Evolutionary conservation across 1,140 invertebrate genomes (phyloP), one percentile per base, ranked within the genome.

Genomic region (Magallana angulata): DNA sequence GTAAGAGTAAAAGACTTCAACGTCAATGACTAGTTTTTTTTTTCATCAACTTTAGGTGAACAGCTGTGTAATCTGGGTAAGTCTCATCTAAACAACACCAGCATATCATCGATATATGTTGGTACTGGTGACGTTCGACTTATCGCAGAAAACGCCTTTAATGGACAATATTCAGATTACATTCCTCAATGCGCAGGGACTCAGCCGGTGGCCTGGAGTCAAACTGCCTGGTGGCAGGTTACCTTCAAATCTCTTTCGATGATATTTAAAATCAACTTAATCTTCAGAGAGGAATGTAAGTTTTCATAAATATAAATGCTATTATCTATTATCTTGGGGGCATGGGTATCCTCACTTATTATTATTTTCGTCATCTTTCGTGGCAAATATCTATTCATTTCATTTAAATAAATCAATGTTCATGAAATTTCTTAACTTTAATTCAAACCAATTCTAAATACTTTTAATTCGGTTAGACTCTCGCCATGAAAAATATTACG

Each of bases 211-310:
- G 36, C 36, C 36, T 48, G 3, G 2, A 48, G 1, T 2, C 1
- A 48, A 48, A 30, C 24, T 1, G 24, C 68, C 36, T 76, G 68
- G 68, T 76, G 68, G 68, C 18, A 76, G 24, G 68, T 76, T 8
- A 76, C 68, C 68, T 76, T 76, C 8, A 76, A 30, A 24, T 76
- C 68, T 7, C 1, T 12, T 30, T 76, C 68, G 2, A 76, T 12
- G 68, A 76, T 76, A 4, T 76, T 76, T 11, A 76, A 76, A 30
- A 30, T 76, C 7, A 76, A 76, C 24, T 30, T 76, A 12, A 30
- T 76, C 68, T 76, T 76, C 68, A 30, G 68, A 30, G 68, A 76
- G 68, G 7, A 64, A 4, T 64, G 60, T 64, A 64, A 64, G 60
- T 64, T 16, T 8, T 1, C 60, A 62, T 4, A 16, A 12, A 62